These are phyloP conservation scores for Tarsius wallacei DNA, from an alignment of 2,797 vertebrate species.

Conservation along the genomic window DNA sequence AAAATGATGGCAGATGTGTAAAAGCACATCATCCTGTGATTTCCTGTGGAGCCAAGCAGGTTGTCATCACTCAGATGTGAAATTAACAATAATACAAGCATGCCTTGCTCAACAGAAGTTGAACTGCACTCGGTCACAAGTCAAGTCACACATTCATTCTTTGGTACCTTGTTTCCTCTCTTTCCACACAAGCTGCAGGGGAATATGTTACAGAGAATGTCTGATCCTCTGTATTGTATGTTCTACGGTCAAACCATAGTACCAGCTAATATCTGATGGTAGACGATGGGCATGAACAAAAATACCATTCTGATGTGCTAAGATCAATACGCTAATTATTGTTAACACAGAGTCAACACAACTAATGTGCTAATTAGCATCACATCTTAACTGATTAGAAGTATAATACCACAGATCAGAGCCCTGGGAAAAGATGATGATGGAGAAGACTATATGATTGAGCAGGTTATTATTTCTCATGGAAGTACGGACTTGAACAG, in stretches of 20 bases:
- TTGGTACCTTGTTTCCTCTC: constrained; percentile 2
- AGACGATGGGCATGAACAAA: constrained; percentile 1
- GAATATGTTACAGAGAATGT: neutral
- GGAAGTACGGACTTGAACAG: constrained; percentile 50
- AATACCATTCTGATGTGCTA: neutral
- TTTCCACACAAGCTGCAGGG: neutral
- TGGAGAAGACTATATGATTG: constrained; percentile 67
- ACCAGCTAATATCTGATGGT: constrained; percentile 31
- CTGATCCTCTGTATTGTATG: neutral
- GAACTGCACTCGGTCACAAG: neutral
- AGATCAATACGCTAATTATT: constrained; percentile 3
- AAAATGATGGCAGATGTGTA: constrained; percentile 54
- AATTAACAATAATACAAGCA: constrained; percentile 55
- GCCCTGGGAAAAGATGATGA: constrained; percentile 48
- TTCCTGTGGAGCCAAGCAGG: neutral
- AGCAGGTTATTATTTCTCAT: constrained; percentile 56
- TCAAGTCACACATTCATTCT: constrained; percentile 22
- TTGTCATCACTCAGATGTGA: constrained; percentile 77
- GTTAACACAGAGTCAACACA: constrained; percentile 60
- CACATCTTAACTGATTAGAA: constrained; percentile 53
- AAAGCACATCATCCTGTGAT: constrained; percentile 24
- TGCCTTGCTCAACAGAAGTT: constrained; percentile 53
- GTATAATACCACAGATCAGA: constrained; percentile 9
- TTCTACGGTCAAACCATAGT: neutral
- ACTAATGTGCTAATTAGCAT: constrained; percentile 61